Percentiles rank a stretch among this genome's conserved stretches.
Conservation (phyloP, 2,113 vertebrate genomes). For the Nymphicus hollandicus region DNA sequence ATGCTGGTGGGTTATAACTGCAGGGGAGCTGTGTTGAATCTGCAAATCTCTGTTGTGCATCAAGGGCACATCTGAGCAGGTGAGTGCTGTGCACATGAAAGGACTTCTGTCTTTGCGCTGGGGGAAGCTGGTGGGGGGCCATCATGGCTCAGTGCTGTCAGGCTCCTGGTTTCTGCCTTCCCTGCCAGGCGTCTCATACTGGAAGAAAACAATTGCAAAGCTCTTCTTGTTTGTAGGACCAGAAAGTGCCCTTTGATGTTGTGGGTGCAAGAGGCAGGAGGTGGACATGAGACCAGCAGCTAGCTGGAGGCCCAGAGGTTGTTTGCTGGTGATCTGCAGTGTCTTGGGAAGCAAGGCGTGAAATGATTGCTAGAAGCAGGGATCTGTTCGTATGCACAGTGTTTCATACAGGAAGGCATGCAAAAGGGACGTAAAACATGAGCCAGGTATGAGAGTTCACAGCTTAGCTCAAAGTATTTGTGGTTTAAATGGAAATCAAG, state of each 20-base stretch:
- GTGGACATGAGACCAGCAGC: neutral
- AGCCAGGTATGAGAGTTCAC: neutral
- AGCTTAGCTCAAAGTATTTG: neutral
- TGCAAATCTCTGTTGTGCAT: neutral
- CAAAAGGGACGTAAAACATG: neutral
- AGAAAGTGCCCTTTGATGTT: neutral
- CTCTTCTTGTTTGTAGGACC: neutral
- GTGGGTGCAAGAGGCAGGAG: neutral
- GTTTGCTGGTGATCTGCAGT: neutral
- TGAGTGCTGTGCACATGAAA: slow-evolving; percentile 30
- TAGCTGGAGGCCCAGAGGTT: neutral
- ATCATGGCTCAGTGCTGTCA: neutral
- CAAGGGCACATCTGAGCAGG: slow-evolving; percentile 19
- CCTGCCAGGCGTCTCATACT: neutral
- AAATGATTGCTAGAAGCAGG: neutral
- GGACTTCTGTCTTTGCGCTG: neutral
- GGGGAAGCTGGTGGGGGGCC: neutral
- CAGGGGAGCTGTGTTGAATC: neutral
- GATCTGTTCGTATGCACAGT: neutral
- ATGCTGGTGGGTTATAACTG: neutral
- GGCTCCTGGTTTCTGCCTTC: neutral
- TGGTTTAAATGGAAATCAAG: neutral
- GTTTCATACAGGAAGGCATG: neutral
- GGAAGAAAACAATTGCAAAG: neutral
- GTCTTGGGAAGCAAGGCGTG: neutral